Base-by-base conservation (phyloP, 2,113 vertebrate species). In the Hiodon alosoides region DNA sequence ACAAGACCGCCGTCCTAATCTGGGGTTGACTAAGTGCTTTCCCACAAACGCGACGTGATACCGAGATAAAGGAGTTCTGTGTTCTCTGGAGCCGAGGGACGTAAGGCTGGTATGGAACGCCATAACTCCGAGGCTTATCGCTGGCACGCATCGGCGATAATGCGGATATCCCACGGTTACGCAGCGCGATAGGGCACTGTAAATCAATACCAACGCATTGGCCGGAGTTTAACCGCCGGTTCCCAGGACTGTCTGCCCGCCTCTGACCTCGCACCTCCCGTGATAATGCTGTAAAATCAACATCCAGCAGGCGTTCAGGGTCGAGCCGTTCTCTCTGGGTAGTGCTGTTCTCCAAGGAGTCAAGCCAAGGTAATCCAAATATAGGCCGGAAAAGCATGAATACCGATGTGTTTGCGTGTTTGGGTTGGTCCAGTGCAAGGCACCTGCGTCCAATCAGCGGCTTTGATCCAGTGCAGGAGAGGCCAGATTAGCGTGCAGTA, bases 201-300 rank as follows among this genome's bases (percentile, higher is more conserved):
- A 71, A 57, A 71, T 76, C 75, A 71, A 51, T n/a, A 46, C 59
- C 55, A 68, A 31, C 75, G 60, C 9, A 89, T 89, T 87, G 87
- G 82, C 87, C 85, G 13, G 86, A 82, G 82, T 80, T 83, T 90
- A 90, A 89, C 83, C 85, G 84, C 81, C 79, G 74, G 82, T 88
- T 90, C 89, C 87, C 90, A 89, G 83, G 87, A 78, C 86, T 84
- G 79, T 80, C 76, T 77, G 51, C 67, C 77, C 85, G 83, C 80
- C 80, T 47, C n/a, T 87, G 87, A 89, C 89, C 89, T 90, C 84
- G 85, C 76, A 76, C 76, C 82, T 77, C 81, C 86, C 85, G 85
- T 88, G 89, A 90, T 90, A 89, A 90, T 90, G 89, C 88, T 85
- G 85, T 87, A 87, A 90, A 89, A 88, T 87, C 87, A 89, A 90